Percentiles rank a stretch among this genome's conserved stretches.
These are phyloP conservation scores for Haplochromis burtoni DNA, from an alignment of 2,113 vertebrate genomes.

Conservation along the genomic window DNA sequence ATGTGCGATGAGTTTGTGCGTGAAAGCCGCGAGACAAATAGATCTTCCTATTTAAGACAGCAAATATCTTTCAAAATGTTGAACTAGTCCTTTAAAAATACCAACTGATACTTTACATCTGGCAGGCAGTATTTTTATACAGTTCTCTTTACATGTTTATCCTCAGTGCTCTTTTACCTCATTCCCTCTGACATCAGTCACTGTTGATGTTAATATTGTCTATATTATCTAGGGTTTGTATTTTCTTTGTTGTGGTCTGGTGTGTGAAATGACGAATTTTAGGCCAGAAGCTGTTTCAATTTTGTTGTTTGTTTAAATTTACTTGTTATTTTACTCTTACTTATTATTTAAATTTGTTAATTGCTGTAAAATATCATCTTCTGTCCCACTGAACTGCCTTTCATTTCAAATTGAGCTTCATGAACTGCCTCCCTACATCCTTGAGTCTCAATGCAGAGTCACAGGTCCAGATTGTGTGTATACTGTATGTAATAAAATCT, in stretches of 20 bases:
- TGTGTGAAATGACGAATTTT: conserved; percentile 33
- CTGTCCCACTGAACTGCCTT: conserved; percentile 19
- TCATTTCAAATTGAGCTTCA: conserved; percentile 9
- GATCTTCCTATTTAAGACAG: neutral
- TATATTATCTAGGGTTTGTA: conserved; percentile 36
- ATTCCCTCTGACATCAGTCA: neutral
- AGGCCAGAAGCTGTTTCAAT: conserved; percentile 10
- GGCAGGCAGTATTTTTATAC: conserved; percentile 19
- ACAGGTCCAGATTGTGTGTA: conserved; percentile 41
- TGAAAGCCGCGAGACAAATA: accelerated
- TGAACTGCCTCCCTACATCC: conserved; percentile 8
- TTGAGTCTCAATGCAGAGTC: conserved; percentile 20
- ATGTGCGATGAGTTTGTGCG: neutral
- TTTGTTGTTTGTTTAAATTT: conserved; percentile 26
- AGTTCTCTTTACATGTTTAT: neutral
- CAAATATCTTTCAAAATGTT: neutral
- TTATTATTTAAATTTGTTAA: neutral
- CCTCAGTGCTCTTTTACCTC: neutral
- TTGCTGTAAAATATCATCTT: conserved; percentile 22
- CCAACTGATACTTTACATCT: neutral
- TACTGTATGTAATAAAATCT: conserved; percentile 61
- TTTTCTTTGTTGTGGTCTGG: conserved; percentile 43
- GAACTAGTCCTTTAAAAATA: neutral
- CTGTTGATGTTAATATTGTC: conserved; percentile 42
- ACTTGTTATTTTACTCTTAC: conserved; percentile 9